phyloP scores from a whole-genome alignment of 2,113 vertebrate species.

The Rhinolophus sinicus region DNA sequence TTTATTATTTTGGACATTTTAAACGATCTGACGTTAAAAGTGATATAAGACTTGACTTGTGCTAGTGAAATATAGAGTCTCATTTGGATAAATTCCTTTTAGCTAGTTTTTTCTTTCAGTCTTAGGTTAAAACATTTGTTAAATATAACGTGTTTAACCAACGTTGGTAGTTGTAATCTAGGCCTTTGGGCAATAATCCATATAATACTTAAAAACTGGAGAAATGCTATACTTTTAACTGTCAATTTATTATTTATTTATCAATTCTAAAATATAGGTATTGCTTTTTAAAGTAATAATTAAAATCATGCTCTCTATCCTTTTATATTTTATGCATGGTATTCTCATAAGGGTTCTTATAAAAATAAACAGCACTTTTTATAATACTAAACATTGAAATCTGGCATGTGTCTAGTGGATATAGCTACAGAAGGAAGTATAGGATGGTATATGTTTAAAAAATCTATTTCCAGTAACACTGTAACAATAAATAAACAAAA shows the following conservation, averaged over 20 bases:
- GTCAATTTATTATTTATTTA: not conserved
- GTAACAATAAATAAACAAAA: constrained; percentile 1
- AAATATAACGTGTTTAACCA: constrained; percentile 49
- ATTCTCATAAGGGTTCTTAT: constrained; percentile 20
- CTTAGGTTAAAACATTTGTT: constrained; percentile 42
- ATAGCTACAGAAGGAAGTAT: constrained; percentile 42
- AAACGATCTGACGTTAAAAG: not conserved
- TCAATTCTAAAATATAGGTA: constrained; percentile 50
- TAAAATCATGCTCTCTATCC: not conserved
- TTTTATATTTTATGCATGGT: not conserved
- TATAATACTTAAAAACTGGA: not conserved
- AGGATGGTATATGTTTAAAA: not conserved
- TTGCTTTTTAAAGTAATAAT: not conserved
- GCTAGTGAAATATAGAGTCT: constrained; percentile 38
- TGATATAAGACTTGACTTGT: not conserved
- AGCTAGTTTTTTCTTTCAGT: constrained; percentile 69
- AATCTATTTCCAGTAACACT: constrained; percentile 49
- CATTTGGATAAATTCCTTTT: constrained; percentile 56
- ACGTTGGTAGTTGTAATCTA: constrained; percentile 53
- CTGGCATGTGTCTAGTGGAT: not conserved
- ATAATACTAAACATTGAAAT: constrained; percentile 37
- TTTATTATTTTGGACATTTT: not conserved
- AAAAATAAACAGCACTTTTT: constrained; percentile 50
- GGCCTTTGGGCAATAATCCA: not conserved
- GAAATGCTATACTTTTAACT: not conserved